Base-by-base conservation (phyloP, 1,140 invertebrate species). In the Panagrolaimus sp. region DNA sequence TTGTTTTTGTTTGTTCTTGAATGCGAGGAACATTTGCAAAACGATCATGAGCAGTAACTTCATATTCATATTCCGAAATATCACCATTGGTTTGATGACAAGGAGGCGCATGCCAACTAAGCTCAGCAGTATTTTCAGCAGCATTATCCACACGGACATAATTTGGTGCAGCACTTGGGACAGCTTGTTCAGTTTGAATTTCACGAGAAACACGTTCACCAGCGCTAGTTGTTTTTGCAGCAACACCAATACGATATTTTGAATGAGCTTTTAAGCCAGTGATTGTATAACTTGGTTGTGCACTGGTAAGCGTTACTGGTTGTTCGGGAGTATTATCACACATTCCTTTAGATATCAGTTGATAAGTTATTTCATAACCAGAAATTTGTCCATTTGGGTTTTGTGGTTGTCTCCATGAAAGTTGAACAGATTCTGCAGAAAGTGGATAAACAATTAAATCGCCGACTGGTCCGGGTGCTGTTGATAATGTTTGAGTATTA, bases 291-390 rank as follows among this genome's bases (percentile, higher is more conserved):
- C 68, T 65, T 16, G 80, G 71, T 43, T 74, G 61, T 13, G 74
- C 66, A 48, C 73, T 74, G 20, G 73, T 64, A n/a, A 78, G 16
- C n/a, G 75, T 77, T 38, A 71, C 65, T 9, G 64, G 20, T 42
- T 27, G 23, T 31, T 43, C 77, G 5, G 70, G 66, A 9, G 31
- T 68, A 45, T 82, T 78, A 8, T 83, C 74, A 53, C 80, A 82
- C 78, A 83, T 83, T 66, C 80, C 80, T 63, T 76, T 77, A 43
- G 79, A 80, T 45, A 83, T 71, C 9, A 82, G 72, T 67, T 82
- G 81, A 61, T 82, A 82, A 20, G 80, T 80, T 66, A 82, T 75
- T 64, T 82, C 80, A 65, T 82, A 82, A 42, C 75, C 75, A 27
- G 71, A 76, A 46, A 82, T 78, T 47, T 71, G 71, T 70, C 81